Evolutionary conservation across 2,888 invertebrate species (phyloP).

Genomic region (Eutolmus rufibarbis): DNA sequence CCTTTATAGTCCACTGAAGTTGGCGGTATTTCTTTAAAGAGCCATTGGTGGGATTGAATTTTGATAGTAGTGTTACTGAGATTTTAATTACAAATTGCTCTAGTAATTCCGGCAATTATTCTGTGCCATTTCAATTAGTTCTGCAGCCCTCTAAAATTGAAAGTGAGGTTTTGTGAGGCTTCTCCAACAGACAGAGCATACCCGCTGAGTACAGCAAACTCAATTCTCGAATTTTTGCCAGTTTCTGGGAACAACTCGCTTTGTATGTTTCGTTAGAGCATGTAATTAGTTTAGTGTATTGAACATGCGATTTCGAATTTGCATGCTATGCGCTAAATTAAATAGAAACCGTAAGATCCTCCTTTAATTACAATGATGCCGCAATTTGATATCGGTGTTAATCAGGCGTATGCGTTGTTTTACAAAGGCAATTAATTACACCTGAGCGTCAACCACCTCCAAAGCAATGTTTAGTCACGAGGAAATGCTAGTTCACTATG

Average conservation of each 20-base stretch:
- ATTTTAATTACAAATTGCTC: constrained; percentile 21
- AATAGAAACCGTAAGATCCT: neutral
- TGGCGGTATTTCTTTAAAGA: neutral
- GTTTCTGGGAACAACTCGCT: neutral
- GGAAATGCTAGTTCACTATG: neutral
- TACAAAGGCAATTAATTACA: constrained; percentile 26
- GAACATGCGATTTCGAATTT: neutral
- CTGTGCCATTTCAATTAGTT: constrained; percentile 2
- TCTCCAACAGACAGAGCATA: neutral
- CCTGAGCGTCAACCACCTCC: neutral
- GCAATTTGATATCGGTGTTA: neutral
- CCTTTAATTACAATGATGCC: neutral
- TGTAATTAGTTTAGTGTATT: neutral
- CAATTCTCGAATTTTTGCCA: neutral
- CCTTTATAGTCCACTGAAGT: constrained; percentile 6
- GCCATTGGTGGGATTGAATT: constrained; percentile 12
- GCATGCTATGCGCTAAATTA: neutral
- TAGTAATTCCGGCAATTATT: neutral
- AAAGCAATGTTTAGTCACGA: neutral
- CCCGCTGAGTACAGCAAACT: neutral
- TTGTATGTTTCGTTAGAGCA: neutral
- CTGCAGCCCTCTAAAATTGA: neutral
- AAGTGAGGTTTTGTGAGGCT: neutral
- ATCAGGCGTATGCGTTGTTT: neutral
- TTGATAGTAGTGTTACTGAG: neutral